Percentiles rank a stretch among this genome's conserved stretches.
phyloP scores from a whole-genome alignment of 2,113 vertebrate genomes.

The Caloenas nicobarica region DNA sequence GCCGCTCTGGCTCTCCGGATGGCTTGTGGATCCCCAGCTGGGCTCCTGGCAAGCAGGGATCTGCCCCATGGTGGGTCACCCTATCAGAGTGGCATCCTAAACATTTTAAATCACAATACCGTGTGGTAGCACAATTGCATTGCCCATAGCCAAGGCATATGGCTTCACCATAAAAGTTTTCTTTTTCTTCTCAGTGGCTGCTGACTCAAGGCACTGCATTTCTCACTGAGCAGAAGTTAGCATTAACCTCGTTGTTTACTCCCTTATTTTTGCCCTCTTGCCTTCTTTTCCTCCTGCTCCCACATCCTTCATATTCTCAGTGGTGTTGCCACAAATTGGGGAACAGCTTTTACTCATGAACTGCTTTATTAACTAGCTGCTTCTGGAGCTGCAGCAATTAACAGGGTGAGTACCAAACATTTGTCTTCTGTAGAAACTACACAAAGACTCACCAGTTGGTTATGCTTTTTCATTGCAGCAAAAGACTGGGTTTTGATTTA shows the following conservation, averaged over 20 bases:
- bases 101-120: neutral
- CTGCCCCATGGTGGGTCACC: neutral
- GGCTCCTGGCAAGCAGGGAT: fast-evolving
- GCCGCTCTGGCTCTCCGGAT: neutral
- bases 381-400: slow-evolving; percentile 18
- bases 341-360: slow-evolving; percentile 23
- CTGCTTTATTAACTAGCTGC: slow-evolving; percentile 29
- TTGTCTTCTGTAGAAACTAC: neutral
- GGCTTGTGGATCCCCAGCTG: neutral
- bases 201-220: neutral
- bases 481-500: neutral
- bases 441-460: neutral
- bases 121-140: neutral
- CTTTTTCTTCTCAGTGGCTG: neutral
- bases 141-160: neutral
- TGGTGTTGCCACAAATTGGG: neutral
- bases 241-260: neutral
- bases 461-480: neutral
- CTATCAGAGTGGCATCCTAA: neutral
- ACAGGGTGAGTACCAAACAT: neutral
- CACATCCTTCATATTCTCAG: neutral
- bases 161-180: neutral
- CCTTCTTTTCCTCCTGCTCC: neutral
- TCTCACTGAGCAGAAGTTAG: slow-evolving; percentile 5
- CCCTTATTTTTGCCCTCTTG: neutral